Conservation (phyloP, 2,888 invertebrate genomes). For the Actias luna region DNA sequence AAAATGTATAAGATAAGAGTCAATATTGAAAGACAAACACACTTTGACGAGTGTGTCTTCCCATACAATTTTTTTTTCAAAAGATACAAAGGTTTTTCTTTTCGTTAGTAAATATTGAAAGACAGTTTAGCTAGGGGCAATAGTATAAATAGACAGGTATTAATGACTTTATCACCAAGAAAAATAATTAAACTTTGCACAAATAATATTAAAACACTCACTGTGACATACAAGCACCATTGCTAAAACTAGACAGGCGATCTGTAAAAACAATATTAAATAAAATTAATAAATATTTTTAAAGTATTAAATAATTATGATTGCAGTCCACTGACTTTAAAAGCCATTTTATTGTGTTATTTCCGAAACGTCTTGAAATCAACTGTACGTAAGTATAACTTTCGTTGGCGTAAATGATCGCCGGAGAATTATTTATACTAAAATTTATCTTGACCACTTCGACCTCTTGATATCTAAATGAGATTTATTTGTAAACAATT, state of each 20-base stretch:
- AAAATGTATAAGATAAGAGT: too few species aligned
- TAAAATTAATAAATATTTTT: background rate
- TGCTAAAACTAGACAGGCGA: conserved; percentile 32
- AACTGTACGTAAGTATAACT: background rate
- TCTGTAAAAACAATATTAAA: conserved; percentile 28
- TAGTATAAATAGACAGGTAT: too few species aligned
- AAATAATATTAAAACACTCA: conserved; percentile 25
- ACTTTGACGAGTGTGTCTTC: too few species aligned
- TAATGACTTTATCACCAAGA: too few species aligned
- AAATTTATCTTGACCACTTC: conserved; percentile 15
- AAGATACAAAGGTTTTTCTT: too few species aligned
- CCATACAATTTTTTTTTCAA: too few species aligned
- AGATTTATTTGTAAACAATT: conserved; percentile 1
- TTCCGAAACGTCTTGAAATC: background rate
- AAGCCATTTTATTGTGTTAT: background rate
- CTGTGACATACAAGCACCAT: conserved; percentile 33
- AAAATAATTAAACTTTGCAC: background rate
- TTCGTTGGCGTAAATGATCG: background rate
- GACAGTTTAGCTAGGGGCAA: too few species aligned
- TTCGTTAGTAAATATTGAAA: too few species aligned
- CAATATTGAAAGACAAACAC: too few species aligned
- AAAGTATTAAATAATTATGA: background rate
- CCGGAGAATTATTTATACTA: conserved; percentile 6
- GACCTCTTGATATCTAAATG: background rate
- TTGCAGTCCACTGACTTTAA: background rate